Evolutionary conservation across 2,113 vertebrate species (phyloP).

Genomic region (Chaenogobius annularis): DNA sequence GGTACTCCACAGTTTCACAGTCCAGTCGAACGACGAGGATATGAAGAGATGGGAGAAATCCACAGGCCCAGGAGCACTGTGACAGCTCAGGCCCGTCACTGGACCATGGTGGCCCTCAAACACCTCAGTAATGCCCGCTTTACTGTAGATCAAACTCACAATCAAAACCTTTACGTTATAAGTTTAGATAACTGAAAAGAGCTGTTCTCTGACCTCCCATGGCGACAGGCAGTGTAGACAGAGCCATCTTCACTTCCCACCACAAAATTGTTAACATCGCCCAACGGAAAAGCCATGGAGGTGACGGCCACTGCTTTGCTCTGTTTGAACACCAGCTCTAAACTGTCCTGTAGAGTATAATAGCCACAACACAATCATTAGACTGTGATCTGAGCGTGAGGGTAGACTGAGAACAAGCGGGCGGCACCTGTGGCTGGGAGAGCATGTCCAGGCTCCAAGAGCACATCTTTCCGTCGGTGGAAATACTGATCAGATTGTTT

Average conservation of each 20-base stretch:
- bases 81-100: conserved; percentile 96
- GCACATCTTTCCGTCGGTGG: conserved; percentile 97
- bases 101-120: conserved; percentile 98
- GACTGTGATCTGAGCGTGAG: background rate
- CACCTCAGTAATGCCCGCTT: conserved; percentile 98
- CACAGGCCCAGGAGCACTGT: conserved; percentile 90
- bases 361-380: background rate
- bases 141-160: conserved; percentile 76
- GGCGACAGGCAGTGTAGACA: conserved; percentile 95
- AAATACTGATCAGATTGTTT: conserved; percentile 96
- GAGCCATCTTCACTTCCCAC: conserved; percentile 98
- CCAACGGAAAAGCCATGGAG: conserved; percentile 96
- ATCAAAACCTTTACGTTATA: background rate
- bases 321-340: conserved; percentile 97
- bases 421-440: conserved; percentile 64
- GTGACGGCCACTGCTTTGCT: conserved; percentile 97
- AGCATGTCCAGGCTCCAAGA: conserved; percentile 97
- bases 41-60: conserved; percentile 98
- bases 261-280: conserved; percentile 98
- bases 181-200: background rate
- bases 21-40: conserved; percentile 98
- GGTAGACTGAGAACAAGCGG: background rate
- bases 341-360: conserved; percentile 84
- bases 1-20: conserved; percentile 97
- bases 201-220: conserved; percentile 84